These are phyloP conservation scores for Pterocles orientalis DNA, from an alignment of 2,113 vertebrate species.

Conservation along the genomic window DNA sequence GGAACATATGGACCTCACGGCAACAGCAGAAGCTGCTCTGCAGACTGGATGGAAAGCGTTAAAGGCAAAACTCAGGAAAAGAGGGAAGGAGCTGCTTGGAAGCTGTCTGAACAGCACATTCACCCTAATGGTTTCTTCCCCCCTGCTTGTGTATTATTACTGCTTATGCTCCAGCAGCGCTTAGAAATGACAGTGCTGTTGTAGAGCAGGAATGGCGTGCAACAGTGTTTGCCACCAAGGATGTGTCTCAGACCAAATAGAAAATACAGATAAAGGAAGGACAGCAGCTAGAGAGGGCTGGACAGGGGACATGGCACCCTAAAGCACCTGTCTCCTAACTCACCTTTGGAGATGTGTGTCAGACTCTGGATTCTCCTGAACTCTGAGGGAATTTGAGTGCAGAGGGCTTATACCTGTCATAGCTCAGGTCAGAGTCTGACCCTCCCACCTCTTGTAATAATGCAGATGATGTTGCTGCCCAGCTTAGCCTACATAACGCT, in stretches of 20 bases:
- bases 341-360: neutral
- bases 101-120: neutral
- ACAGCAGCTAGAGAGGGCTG: neutral
- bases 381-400: neutral
- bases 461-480: neutral
- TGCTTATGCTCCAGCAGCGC: neutral
- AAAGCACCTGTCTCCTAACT: neutral
- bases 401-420: neutral
- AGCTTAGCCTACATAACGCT: neutral
- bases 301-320: neutral
- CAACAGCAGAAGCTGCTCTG: neutral
- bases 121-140: neutral
- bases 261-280: neutral
- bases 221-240: neutral
- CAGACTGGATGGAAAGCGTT: neutral
- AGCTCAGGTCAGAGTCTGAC: neutral
- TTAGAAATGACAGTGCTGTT: neutral
- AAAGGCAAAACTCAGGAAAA: neutral
- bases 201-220: neutral
- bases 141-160: accelerated
- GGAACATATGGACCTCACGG: accelerated
- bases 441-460: neutral
- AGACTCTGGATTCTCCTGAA: neutral
- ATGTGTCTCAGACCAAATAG: neutral
- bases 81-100: neutral